These are phyloP conservation scores for Bilobella aurantiaca DNA, from an alignment of 1,140 invertebrate species.

Conservation along the genomic window DNA sequence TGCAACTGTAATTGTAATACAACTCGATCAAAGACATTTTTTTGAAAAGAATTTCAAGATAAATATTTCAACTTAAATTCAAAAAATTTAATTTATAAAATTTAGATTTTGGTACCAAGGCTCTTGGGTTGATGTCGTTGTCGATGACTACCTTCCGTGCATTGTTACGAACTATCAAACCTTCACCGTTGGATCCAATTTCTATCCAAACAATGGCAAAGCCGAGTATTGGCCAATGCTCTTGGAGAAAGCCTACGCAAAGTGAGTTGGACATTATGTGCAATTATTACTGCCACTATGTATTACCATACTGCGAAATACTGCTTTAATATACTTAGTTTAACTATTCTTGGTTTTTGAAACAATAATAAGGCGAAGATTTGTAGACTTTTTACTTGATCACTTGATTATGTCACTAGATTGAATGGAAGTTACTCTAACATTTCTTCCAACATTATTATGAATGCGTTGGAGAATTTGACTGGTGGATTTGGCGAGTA, in stretches of 20 bases:
- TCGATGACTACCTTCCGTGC: neutral
- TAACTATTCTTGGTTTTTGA: no score
- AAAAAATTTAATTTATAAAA: no score
- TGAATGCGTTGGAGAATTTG: neutral
- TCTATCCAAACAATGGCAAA: neutral
- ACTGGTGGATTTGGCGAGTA: constrained; percentile 2
- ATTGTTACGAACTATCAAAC: neutral
- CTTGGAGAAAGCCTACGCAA: neutral
- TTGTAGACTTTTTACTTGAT: neutral
- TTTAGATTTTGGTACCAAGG: constrained; percentile 5
- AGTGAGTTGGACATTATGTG: neutral
- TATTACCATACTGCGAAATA: no score
- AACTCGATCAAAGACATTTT: neutral
- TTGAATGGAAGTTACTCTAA: neutral
- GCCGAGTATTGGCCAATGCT: constrained; percentile 2
- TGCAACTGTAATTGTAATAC: neutral
- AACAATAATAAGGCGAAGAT: neutral
- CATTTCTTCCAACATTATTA: neutral
- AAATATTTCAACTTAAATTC: no score
- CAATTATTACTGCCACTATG: neutral
- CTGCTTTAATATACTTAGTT: no score
- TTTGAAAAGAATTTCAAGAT: no score
- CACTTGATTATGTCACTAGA: neutral
- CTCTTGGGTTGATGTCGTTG: neutral
- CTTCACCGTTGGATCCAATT: neutral